Conservation (phyloP, 1,140 invertebrate genomes). For the Ostrea denselamellosa region DNA sequence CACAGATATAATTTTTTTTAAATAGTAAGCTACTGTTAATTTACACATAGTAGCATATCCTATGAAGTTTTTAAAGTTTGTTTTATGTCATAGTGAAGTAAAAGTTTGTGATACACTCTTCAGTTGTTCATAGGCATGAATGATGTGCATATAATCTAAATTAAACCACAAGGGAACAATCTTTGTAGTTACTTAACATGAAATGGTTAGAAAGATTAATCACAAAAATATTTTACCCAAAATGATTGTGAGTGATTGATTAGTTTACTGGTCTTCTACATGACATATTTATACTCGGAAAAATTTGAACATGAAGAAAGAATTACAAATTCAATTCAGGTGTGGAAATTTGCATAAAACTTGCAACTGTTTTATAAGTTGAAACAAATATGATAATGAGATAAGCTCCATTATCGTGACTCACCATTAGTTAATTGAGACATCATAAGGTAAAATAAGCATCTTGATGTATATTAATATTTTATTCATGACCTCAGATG, state of each 20-base stretch:
- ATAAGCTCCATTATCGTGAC: background rate
- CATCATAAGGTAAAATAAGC: conserved; percentile 32
- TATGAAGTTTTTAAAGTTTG: no score
- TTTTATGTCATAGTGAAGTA: no score
- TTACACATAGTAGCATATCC: no score
- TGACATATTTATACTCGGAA: conserved; percentile 25
- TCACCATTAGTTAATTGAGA: conserved; percentile 38
- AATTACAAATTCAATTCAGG: conserved; percentile 33
- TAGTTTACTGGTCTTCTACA: background rate
- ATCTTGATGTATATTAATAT: conserved; percentile 39
- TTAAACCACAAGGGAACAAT: background rate
- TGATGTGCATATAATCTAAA: conserved; percentile 28
- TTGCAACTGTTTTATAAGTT: conserved; percentile 38
- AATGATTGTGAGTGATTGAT: conserved; percentile 25
- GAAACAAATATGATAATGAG: conserved; percentile 24
- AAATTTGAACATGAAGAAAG: conserved; percentile 14
- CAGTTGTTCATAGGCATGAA: conserved; percentile 10
- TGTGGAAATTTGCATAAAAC: conserved; percentile 39
- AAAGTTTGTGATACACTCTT: background rate
- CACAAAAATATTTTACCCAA: background rate
- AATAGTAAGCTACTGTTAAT: no score
- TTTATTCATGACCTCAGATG: conserved; percentile 33
- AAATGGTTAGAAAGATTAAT: conserved; percentile 8
- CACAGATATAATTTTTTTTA: no score
- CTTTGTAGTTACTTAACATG: background rate